Evolutionary conservation across 2,888 invertebrate species (phyloP), one percentile per base, ranked within the genome.

Genomic region (Eurois occulta): DNA sequence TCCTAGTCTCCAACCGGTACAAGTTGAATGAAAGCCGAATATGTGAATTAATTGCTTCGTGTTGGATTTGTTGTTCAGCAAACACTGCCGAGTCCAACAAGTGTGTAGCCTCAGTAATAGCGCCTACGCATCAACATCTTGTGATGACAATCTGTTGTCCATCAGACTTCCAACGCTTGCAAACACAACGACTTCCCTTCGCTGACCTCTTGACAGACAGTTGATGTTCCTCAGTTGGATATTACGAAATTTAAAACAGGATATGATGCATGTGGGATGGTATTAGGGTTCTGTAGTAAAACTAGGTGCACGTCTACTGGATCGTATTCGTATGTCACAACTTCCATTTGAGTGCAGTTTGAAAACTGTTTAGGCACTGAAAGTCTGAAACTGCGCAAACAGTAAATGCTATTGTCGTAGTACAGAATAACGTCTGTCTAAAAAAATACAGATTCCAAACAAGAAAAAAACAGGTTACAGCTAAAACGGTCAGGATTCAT

Each of bases 121-220:
- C 16, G 28, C n/a, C 55, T 55, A 55, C 55, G 55, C 55, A 55
- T 55, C n/a, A n/a, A 1, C 55, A 55, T 32, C 58, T 60, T 81
- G 85, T 80, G 35, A 38, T 43, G 48, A 64, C 64, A 68, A 52
- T n/a, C 11, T 68, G 85, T 3, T 70, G 32, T 73, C 18, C 60
- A 73, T 80, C 69, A 81, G 21, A 66, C 10, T 10, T 62, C 55
- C n/a, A 43, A 60, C 38, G 8, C 35, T 71, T 46, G 55, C 41
- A 21, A 71, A 77, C 55, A 69, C 60, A 68, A 32, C 21, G 28
- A 10, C 32, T 70, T 66, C 65, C 65, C 52, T 62, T 41, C 28
- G 64, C 35, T 66, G 73, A 84, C 28, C 46, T 46, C 16, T 69
- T 67, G 81, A 85, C 81, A 46, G 68, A 0, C 74, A 67, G 74